Conservation (phyloP, 1,140 invertebrate genomes). For the Semibalanus balanoides region DNA sequence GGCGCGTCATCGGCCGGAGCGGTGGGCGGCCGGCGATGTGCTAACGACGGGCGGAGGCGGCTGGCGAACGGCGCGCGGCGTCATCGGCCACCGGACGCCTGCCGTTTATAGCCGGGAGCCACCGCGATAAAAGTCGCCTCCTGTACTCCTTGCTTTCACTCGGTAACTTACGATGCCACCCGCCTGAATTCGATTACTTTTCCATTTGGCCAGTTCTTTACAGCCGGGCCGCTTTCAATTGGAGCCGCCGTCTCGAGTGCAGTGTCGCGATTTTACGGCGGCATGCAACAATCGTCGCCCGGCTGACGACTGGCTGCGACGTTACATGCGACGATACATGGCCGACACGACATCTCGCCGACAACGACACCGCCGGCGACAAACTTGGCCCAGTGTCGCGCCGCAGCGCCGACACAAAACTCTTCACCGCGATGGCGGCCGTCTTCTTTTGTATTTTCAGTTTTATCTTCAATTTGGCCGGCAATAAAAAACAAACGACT, state of each 20-base stretch:
- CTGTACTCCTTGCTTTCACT: background rate
- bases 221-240: background rate
- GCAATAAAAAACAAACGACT: slow-evolving; percentile 2
- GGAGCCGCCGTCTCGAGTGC: background rate
- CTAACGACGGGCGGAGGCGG: too few relatives aligned
- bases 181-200: background rate
- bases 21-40: too few relatives aligned
- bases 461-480: background rate
- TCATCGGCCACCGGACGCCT: background rate
- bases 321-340: background rate
- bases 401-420: background rate
- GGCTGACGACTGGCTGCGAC: background rate
- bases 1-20: background rate
- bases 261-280: background rate
- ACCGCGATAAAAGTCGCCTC: background rate
- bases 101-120: background rate
- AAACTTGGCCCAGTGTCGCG: background rate
- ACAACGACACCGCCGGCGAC: background rate
- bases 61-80: too few relatives aligned
- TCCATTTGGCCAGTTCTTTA: background rate
- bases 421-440: background rate
- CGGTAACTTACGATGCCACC: background rate
- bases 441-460: slow-evolving; percentile 1
- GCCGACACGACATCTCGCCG: background rate
- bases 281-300: background rate